phyloP scores from a whole-genome alignment of 2,888 invertebrate genomes.

The Anoncus sp. region DNA sequence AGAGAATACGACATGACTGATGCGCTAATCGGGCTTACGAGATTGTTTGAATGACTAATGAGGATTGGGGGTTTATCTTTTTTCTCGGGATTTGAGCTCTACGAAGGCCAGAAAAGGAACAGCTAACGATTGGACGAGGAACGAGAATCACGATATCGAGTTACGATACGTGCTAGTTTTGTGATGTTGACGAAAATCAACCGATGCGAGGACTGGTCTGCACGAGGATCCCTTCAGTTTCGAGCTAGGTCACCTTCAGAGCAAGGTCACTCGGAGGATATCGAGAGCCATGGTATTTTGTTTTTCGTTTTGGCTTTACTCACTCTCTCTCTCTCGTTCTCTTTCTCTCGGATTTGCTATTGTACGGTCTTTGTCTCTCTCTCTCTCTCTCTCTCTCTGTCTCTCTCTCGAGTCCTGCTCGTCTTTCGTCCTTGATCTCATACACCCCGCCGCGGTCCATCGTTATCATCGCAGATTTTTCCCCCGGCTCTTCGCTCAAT shows the following conservation, averaged over 20 bases:
- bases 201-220: not conserved
- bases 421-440: slow-evolving; percentile 31
- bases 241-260: slow-evolving; percentile 3
- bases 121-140: slow-evolving; percentile 22
- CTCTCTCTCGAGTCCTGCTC: slow-evolving; percentile 14
- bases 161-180: not conserved
- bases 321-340: slow-evolving; percentile 8
- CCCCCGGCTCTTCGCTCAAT: slow-evolving; percentile 43
- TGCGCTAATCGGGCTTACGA: slow-evolving; percentile 29
- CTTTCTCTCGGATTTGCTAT: slow-evolving; percentile 7
- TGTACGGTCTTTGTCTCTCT: not conserved
- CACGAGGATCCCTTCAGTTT: slow-evolving; percentile 5
- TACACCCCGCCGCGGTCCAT: slow-evolving; percentile 16
- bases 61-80: not conserved
- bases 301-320: not conserved
- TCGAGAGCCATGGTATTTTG: not conserved
- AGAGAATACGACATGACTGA: slow-evolving; percentile 34
- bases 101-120: slow-evolving; percentile 4
- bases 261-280: too few relatives aligned
- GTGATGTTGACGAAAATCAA: not conserved
- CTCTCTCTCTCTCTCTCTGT: not conserved
- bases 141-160: not conserved
- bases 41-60: slow-evolving; percentile 37
- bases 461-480: slow-evolving; percentile 44
- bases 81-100: not conserved